Evolutionary conservation across 2,113 vertebrate genomes (phyloP), one percentile per base, ranked within the genome.

Genomic region (Paratilapia polleni): DNA sequence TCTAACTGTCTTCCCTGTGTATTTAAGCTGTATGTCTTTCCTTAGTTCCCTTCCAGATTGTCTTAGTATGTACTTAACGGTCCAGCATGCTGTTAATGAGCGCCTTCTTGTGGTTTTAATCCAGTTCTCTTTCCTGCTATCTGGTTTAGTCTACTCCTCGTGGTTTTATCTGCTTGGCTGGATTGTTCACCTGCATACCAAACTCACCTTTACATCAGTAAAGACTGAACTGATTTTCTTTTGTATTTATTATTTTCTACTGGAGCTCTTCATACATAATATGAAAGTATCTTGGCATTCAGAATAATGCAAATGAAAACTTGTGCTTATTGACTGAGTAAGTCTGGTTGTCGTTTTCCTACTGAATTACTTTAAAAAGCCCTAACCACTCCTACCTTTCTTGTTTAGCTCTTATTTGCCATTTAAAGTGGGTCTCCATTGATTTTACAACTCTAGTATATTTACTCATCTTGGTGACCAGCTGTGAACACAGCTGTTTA

Each of bases 401-500:
- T 28, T 70, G 9, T 70, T 70, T 20, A 20, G 66, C 43, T 68
- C 0, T 73, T 73, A 73, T 73, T 73, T 73, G 11, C 24, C 28
- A 73, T 73, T 73, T n/a, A 73, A 31, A 73, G 47, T n/a, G 66
- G 1, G 6, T 52, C 11, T 52, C 66, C 66, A 31, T 10, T 52
- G 24, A 73, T 73, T 73, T 73, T 73, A 73, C 66, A 73, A 19
- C 43, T 31, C 2, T 49, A 54, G 11, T 73, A 73, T 73, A 73
- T 73, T 73, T 34, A 20, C 47, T 73, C 68, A 73, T 73, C 47
- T 14, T 54, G 47, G 47, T 73, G 68, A 34, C 17, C 20, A 47
- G 19, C 47, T 73, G 68, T 73, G 47, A 73, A 73, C 68, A 73
- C 68, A 73, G 68, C 68, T 73, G 68, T 54, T 73, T 73, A 73